Evolutionary conservation across 92 coral and sea anemone species (phyloP), one percentile per base, ranked within the genome.

Genomic region (Siderastrea radians): DNA sequence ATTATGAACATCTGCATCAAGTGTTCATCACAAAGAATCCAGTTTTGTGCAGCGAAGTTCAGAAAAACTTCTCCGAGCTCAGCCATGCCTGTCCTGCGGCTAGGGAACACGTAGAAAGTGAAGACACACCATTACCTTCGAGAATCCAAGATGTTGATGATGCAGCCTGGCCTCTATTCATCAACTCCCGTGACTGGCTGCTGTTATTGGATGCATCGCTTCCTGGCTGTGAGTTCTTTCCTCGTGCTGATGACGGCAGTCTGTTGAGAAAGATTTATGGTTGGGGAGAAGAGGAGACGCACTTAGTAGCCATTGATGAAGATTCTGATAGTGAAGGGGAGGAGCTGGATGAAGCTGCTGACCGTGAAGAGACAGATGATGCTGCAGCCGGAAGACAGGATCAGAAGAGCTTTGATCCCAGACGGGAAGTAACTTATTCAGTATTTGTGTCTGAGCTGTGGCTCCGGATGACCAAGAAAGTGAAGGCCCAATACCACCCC

Each of bases 241-340:
- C 89, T 73, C 89, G 99, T 17, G 87, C 92, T 62, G 93, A 86
- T 59, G 96, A 97, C 74, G 99, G 99, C 10, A 93, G 94, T 53
- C 80, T 97, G 61, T n/a, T 95, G 79, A 86, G 96, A 46, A 81
- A 80, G 80, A 93, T 97, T 38, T 86, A 91, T 52, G 99, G 99
- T 5, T 97, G 99, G 99, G 99, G 98, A 43, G 97, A 97, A 68
- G 98, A 94, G 57, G 99, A 97, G 75, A 92, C 90, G 44, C 93
- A 93, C 68, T 75, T 97, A 52, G 83, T 86, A 10, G 90, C 86
- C 52, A 95, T 97, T 61, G 94, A 89, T 17, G 96, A 93, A 61
- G 96, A 95, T 8, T 86, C 88, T 51, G 94, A 93, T 46, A 91
- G 80, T 13, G 95, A 96, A 38, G 98, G 75, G 3, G 96, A 95